Conservation (phyloP, 2,113 vertebrate species). For the Rhabdomys dilectus region DNA sequence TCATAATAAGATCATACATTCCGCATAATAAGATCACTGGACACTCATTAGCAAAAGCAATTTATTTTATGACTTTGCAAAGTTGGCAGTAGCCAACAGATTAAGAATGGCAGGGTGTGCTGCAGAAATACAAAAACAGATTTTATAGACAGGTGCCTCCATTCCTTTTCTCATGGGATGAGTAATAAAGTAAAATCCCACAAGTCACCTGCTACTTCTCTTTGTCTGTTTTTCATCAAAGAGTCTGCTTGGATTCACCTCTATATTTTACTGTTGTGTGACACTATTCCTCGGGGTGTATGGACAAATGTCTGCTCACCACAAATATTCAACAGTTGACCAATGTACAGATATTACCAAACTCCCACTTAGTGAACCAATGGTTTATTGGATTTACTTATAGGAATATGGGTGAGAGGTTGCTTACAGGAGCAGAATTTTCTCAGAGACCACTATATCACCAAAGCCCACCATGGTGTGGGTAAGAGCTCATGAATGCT, state of each 20-base stretch:
- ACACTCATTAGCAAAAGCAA: not conserved
- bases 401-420: not conserved
- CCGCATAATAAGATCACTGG: not conserved
- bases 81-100: not conserved
- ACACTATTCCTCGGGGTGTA: too few relatives aligned
- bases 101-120: not conserved
- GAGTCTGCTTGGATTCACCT: not conserved
- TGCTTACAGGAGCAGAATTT: not conserved
- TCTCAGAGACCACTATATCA: not conserved
- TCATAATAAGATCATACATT: not conserved
- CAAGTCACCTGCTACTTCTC: not conserved
- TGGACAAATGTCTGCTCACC: not conserved
- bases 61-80: not conserved
- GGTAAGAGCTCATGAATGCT: not conserved
- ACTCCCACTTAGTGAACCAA: not conserved
- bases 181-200: not conserved
- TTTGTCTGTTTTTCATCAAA: not conserved
- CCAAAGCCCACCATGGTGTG: accelerated
- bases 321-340: not conserved
- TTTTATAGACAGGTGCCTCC: not conserved
- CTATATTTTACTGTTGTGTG: not conserved
- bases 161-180: not conserved
- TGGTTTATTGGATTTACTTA: not conserved
- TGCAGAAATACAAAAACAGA: not conserved
- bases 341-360: not conserved